Evolutionary conservation across 2,113 vertebrate genomes (phyloP).

Genomic region (Meriones unguiculatus): DNA sequence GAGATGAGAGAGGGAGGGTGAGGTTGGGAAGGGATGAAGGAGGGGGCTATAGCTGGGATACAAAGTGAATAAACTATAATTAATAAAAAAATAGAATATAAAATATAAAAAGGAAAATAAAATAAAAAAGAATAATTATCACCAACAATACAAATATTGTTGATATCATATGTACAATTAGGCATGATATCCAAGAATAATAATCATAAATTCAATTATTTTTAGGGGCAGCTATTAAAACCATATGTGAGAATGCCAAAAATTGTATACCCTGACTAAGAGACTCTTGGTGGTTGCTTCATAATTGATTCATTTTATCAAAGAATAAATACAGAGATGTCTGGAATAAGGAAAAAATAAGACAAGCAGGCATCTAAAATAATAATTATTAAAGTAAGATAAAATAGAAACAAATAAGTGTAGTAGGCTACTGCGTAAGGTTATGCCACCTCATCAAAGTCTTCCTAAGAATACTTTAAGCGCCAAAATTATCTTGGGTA

Average conservation of each 20-base stretch:
- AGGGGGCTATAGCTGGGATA: not conserved
- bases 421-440: not conserved
- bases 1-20: too few relatives aligned
- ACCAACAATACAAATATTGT: not conserved
- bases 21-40: too few relatives aligned
- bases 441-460: not conserved
- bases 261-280: not conserved
- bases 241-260: not conserved
- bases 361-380: not conserved
- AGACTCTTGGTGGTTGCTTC: not conserved
- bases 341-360: not conserved
- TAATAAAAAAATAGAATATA: too few relatives aligned
- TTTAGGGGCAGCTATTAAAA: not conserved
- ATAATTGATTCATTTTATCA: not conserved
- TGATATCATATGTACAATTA: not conserved
- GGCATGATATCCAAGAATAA: not conserved
- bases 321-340: not conserved
- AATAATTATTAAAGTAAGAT: not conserved
- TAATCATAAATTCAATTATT: not conserved
- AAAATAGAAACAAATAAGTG: not conserved
- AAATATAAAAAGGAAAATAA: not conserved
- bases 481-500: not conserved
- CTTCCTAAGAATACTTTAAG: not conserved
- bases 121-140: not conserved
- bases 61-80: not conserved